These are phyloP conservation scores for Clusia tigrina DNA, from an alignment of 2,888 invertebrate species.

Conservation along the genomic window DNA sequence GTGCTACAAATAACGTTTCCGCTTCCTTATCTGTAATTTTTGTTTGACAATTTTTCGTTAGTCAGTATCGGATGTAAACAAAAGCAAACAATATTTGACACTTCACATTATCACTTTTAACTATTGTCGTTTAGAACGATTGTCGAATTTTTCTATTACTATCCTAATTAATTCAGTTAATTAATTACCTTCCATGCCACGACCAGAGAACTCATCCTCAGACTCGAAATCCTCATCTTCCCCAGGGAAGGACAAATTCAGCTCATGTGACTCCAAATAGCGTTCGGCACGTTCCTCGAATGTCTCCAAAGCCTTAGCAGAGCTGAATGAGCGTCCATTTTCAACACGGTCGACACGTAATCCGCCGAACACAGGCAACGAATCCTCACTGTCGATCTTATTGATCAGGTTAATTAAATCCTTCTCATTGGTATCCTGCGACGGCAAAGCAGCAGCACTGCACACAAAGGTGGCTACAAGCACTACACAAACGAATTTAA, in stretches of 20 bases:
- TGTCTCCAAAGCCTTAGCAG: constrained; percentile 56
- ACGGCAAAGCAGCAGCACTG: constrained; percentile 55
- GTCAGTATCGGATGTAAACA: no score
- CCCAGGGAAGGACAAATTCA: constrained; percentile 64
- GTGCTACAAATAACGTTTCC: no score
- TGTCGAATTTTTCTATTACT: not conserved
- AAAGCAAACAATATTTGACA: no score
- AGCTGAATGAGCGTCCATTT: constrained; percentile 55
- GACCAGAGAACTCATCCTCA: constrained; percentile 58
- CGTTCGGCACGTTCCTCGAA: constrained; percentile 66
- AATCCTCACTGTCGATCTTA: constrained; percentile 63
- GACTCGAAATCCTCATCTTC: constrained; percentile 54
- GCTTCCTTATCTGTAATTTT: no score
- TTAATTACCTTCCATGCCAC: constrained; percentile 59
- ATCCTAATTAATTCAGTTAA: not conserved
- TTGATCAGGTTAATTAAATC: constrained; percentile 65
- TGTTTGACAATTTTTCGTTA: no score
- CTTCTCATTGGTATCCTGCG: constrained; percentile 63
- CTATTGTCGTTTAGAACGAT: not conserved
- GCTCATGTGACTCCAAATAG: constrained; percentile 65
- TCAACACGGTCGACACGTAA: constrained; percentile 62
- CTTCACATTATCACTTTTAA: no score
- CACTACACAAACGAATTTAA: constrained; percentile 61
- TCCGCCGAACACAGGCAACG: constrained; percentile 64
- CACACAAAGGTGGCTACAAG: constrained; percentile 58